Evolutionary conservation across 1,140 invertebrate genomes (phyloP), one percentile per base, ranked within the genome.

Genomic region (Batillaria attramentaria): DNA sequence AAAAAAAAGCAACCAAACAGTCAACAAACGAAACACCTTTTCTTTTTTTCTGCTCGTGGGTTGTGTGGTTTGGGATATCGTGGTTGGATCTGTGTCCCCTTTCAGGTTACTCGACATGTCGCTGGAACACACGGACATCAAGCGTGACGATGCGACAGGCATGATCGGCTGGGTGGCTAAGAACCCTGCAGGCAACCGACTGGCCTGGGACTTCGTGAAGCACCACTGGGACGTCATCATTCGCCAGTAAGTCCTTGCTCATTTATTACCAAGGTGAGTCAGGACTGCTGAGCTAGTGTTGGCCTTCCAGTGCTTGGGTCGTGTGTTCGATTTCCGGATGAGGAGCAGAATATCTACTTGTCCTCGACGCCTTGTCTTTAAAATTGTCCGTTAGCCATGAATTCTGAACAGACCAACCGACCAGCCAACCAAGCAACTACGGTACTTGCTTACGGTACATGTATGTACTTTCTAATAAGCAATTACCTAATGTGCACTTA

Each of bases 131-230:
- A 92, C 93, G 41, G 92, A 93, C 84, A 93, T 96, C 1, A 92
- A 93, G 82, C 92, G 93, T 1, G 91, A 92, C 87, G 95, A 96
- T 87, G 93, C 95, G 1, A 93, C 93, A 78, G 91, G 92, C 3
- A 94, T 95, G 0, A 91, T 96, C 37, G 92, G 92, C 8, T 93
- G 93, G 3, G 94, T 96, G 0, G 93, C 95, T 6, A 91, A 92
- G 28, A 95, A 95, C 91, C 93, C 94, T 0, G 93, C 95, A 81
- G 95, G 95, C 20, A 91, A 93, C 77, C 90, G 94, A 13, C 87
- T 95, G 18, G 95, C 94, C 8, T 96, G 95, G 95, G 91, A 95
- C 82, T 95, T 95, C 90, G 89, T 96, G 1, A n/a, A n/a, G n/a
- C n/a, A n/a, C n/a, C n/a, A n/a, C n/a, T n/a, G n/a, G n/a, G n/a